phyloP scores from a whole-genome alignment of 2,797 vertebrate genomes.

The Diplodus sargus region DNA sequence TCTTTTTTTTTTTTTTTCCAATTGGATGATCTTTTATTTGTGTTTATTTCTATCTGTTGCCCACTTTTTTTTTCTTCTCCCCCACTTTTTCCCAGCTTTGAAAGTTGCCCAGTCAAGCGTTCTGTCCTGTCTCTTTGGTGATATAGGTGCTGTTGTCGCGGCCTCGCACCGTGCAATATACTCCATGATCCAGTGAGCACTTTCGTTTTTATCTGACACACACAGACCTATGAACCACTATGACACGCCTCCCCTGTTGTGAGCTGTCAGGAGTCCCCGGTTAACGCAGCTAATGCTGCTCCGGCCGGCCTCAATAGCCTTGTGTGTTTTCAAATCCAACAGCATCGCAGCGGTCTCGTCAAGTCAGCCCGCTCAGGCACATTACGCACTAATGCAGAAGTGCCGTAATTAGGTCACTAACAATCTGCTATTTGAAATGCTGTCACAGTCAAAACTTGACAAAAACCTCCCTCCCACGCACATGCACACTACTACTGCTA shows the following conservation, averaged over 20 bases:
- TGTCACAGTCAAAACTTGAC: slow-evolving; percentile 56
- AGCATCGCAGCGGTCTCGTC: slow-evolving; percentile 55
- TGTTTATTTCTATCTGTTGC: slow-evolving; percentile 22
- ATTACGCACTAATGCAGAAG: slow-evolving; percentile 61
- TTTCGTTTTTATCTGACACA: slow-evolving; percentile 65
- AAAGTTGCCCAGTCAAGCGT: slow-evolving; percentile 47
- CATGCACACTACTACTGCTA: slow-evolving; percentile 4
- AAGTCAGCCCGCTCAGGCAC: slow-evolving; percentile 56
- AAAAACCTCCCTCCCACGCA: slow-evolving; percentile 49
- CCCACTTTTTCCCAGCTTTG: slow-evolving; percentile 20
- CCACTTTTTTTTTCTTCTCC: slow-evolving; percentile 1
- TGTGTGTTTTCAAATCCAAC: slow-evolving; percentile 57
- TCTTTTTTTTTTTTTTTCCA: not conserved
- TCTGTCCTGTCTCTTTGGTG: slow-evolving; percentile 20
- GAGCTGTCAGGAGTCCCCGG: slow-evolving; percentile 80
- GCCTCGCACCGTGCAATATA: slow-evolving; percentile 24
- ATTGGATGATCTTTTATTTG: slow-evolving; percentile 18
- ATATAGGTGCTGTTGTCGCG: slow-evolving; percentile 39
- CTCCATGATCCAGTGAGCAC: slow-evolving; percentile 51
- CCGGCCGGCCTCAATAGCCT: slow-evolving; percentile 25
- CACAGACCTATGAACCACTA: slow-evolving; percentile 77
- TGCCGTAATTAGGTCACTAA: slow-evolving; percentile 74
- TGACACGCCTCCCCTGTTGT: slow-evolving; percentile 76
- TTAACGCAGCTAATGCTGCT: slow-evolving; percentile 69
- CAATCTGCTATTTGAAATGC: slow-evolving; percentile 74